Conservation (phyloP, 2,113 vertebrate species). For the Anarrhichthys ocellatus region DNA sequence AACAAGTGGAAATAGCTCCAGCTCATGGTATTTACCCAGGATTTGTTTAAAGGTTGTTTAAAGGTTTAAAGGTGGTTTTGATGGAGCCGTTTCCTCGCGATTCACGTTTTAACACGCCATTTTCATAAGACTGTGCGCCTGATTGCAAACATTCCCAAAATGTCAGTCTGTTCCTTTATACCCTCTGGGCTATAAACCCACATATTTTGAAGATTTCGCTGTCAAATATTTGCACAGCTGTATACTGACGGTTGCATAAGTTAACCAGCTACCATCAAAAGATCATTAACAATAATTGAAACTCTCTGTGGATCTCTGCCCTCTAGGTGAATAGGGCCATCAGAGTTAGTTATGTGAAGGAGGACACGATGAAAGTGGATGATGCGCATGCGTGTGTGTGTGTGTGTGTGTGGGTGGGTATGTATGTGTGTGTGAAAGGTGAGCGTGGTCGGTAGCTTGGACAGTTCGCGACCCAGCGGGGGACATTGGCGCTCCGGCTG, state of each 20-base stretch:
- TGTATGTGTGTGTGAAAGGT: slow-evolving; percentile 58
- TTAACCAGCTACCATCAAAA: slow-evolving; percentile 78
- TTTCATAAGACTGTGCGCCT: not conserved
- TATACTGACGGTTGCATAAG: slow-evolving; percentile 62
- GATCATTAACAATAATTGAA: slow-evolving; percentile 78
- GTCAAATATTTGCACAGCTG: slow-evolving; percentile 66
- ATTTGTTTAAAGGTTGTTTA: not conserved
- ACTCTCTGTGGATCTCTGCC: slow-evolving; percentile 71
- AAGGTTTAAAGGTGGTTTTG: not conserved
- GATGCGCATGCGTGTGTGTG: slow-evolving; percentile 5
- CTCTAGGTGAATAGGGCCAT: slow-evolving; percentile 70
- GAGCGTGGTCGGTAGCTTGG: slow-evolving; percentile 88
- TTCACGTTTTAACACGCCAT: not conserved
- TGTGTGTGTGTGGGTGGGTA: slow-evolving; percentile 15
- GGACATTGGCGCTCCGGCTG: slow-evolving; percentile 95
- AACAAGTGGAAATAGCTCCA: not conserved
- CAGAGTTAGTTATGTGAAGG: slow-evolving; percentile 74
- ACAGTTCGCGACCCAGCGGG: slow-evolving; percentile 98
- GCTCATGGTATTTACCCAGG: not conserved
- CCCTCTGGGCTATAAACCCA: slow-evolving; percentile 18
- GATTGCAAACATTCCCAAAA: slow-evolving; percentile 13
- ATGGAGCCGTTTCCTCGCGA: not conserved
- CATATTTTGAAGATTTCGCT: slow-evolving; percentile 34
- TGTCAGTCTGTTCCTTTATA: slow-evolving; percentile 19
- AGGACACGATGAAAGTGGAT: slow-evolving; percentile 67